These are phyloP conservation scores for Lamprotornis superbus DNA, from an alignment of 2,113 vertebrate genomes.

Conservation along the genomic window DNA sequence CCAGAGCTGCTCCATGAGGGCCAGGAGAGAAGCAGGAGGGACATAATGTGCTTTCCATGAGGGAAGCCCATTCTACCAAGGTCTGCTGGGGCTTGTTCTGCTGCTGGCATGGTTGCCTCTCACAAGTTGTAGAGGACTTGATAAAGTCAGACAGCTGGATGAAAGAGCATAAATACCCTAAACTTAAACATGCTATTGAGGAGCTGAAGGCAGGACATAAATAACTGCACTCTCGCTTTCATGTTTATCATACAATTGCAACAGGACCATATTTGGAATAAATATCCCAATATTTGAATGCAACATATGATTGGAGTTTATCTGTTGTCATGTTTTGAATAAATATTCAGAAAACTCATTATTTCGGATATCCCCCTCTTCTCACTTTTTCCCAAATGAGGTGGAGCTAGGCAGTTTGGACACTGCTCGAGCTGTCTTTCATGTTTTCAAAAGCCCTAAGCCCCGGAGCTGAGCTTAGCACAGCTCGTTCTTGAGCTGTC, in stretches of 20 bases:
- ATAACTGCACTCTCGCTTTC: slow-evolving; percentile 66
- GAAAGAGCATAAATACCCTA: slow-evolving; percentile 61
- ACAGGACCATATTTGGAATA: slow-evolving; percentile 74
- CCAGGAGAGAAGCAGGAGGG: slow-evolving; percentile 22
- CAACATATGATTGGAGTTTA: slow-evolving; percentile 65
- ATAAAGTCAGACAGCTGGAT: slow-evolving; percentile 68
- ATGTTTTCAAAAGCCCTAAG: slow-evolving; percentile 6
- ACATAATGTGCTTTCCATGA: slow-evolving; percentile 15
- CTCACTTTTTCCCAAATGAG: slow-evolving; percentile 49
- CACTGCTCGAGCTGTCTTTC: not conserved
- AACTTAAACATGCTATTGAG: slow-evolving; percentile 66
- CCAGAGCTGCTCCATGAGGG: not conserved
- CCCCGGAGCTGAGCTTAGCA: not conserved
- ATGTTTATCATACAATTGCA: slow-evolving; percentile 71
- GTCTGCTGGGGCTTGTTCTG: slow-evolving; percentile 23
- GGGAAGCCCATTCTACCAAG: slow-evolving; percentile 23
- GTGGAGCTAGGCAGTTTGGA: not conserved
- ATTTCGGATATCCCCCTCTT: slow-evolving; percentile 41
- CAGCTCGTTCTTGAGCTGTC: not conserved
- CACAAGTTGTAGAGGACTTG: slow-evolving; percentile 42
- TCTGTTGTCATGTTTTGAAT: slow-evolving; percentile 66
- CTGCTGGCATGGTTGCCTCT: slow-evolving; percentile 33
- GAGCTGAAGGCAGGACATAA: slow-evolving; percentile 71
- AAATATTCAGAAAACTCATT: slow-evolving; percentile 42
- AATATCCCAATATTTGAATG: slow-evolving; percentile 69